Evolutionary conservation across 2,888 invertebrate species (phyloP), one percentile per base, ranked within the genome.

Genomic region (Cephus rjabovi): DNA sequence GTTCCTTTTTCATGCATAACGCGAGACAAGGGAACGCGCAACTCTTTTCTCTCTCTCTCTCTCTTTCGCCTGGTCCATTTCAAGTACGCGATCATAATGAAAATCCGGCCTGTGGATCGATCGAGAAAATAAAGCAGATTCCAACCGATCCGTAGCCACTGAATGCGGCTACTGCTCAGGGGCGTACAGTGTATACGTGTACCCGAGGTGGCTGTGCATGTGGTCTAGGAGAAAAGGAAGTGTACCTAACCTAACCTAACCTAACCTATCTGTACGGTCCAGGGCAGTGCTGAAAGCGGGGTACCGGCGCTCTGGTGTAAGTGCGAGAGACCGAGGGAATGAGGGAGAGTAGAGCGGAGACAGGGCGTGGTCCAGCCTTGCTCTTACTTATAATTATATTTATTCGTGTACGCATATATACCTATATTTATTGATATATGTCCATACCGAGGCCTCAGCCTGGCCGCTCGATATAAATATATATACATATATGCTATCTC

Each of bases 291-390:
- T 69, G 69, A 74, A 77, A 77, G 76, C 74, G 80, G 73, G 75
- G 77, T 73, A 73, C 34, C 34, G 34, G 74, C 70, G 74, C 31
- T 77, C 79, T 76, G 56, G 79, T 23, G 40, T 23, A 56, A 78
- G 78, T 78, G 82, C 75, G 77, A 74, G 79, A 69, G 80, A 79
- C 77, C 79, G 80, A 80, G 80, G 80, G 84, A 85, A 83, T 86
- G 86, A 86, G 83, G 86, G 88, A 87, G 87, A 87, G 87, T 81
- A 86, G 84, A 88, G 83, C 86, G 88, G 89, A 88, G 89, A 90
- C 90, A 90, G 91, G 91, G 91, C 91, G 91, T 91, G 91, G 91
- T 89, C 89, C 91, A 90, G 88, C 89, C 89, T 90, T 89, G 90
- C 89, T 89, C 89, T 87, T 87, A 89, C 88, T 89, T 89, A 87